Conservation (phyloP, 2,797 vertebrate genomes). For the Hyperoplus lanceolatus region DNA sequence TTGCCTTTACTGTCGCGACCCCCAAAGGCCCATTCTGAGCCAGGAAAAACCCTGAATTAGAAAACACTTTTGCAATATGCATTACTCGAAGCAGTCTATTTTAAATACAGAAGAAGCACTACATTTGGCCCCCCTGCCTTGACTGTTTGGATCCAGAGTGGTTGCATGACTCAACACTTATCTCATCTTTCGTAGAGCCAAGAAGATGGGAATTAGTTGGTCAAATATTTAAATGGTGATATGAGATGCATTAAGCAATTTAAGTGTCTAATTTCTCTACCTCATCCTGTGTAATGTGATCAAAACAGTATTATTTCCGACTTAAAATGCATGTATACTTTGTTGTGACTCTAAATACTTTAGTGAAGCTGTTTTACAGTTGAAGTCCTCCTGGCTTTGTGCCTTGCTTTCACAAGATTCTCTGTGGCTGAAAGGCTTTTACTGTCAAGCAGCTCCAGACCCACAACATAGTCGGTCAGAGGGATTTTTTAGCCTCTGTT, state of each 20-base stretch:
- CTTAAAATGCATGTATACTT: constrained; percentile 11
- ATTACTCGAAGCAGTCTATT: constrained; percentile 23
- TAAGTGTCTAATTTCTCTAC: constrained; percentile 1
- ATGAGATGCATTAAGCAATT: constrained; percentile 11
- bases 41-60: no score
- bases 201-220: constrained; percentile 18
- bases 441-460: constrained; percentile 10
- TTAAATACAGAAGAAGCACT: background rate
- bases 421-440: constrained; percentile 29
- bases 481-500: background rate
- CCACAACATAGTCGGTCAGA: background rate
- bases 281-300: constrained; percentile 4
- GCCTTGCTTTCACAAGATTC: constrained; percentile 11
- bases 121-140: constrained; percentile 2
- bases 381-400: constrained; percentile 14
- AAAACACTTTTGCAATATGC: background rate
- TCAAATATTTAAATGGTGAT: constrained; percentile 27
- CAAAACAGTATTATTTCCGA: constrained; percentile 3
- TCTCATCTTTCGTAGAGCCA: constrained; percentile 29
- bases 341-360: constrained; percentile 11
- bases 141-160: constrained; percentile 16
- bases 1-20: no score
- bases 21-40: no score
- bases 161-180: constrained; percentile 10
- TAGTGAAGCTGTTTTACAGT: constrained; percentile 9